Conservation (phyloP, 2,888 invertebrate genomes). For the Papilio protenor region DNA sequence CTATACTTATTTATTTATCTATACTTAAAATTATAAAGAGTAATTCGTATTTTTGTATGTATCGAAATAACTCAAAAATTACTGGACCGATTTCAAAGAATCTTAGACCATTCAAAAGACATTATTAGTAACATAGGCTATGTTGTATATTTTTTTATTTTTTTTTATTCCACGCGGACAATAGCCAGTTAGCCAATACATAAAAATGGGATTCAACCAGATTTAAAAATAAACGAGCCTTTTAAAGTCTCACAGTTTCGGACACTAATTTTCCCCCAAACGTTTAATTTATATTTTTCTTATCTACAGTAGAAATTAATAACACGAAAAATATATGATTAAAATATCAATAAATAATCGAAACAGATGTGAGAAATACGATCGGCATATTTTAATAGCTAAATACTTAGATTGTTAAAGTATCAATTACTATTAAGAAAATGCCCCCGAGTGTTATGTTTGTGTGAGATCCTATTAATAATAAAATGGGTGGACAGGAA, state of each 20-base stretch:
- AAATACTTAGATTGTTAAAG: neutral
- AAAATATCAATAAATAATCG: neutral
- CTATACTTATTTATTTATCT: no score
- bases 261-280: neutral
- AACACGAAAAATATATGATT: neutral
- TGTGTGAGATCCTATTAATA: conserved; percentile 49
- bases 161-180: no score
- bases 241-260: neutral
- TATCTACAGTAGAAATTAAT: neutral
- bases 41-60: no score
- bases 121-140: no score
- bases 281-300: neutral
- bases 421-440: conserved; percentile 27
- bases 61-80: no score
- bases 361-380: conserved; percentile 8
- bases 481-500: conserved; percentile 61
- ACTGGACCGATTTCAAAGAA: no score
- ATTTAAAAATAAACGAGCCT: neutral
- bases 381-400: neutral
- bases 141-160: no score
- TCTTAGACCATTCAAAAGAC: no score
- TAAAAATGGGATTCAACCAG: no score
- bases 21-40: no score
- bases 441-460: conserved; percentile 26
- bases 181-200: no score